phyloP scores from a whole-genome alignment of 2,888 invertebrate species.

The Agonopterix arenella region DNA sequence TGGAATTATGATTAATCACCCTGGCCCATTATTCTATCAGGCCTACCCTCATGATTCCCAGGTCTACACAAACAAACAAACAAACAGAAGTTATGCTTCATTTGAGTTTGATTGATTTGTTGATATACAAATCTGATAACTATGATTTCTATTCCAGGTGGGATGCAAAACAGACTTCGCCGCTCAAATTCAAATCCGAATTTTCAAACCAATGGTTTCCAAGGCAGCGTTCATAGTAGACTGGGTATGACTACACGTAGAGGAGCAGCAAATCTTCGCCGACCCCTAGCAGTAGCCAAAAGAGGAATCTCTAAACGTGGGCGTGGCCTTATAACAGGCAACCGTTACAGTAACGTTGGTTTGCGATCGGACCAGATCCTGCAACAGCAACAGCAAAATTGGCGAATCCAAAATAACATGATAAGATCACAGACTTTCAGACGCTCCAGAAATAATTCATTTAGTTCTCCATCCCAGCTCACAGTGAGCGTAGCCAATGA shows the following conservation, averaged over 20 bases:
- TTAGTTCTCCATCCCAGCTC: conserved; percentile 51
- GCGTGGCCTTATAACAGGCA: conserved; percentile 49
- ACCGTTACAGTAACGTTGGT: conserved; percentile 54
- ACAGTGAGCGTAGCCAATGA: conserved; percentile 70
- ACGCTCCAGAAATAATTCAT: conserved; percentile 55
- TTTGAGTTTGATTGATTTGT: not conserved
- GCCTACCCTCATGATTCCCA: too few relatives aligned
- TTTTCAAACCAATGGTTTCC: conserved; percentile 26
- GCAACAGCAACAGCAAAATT: conserved; percentile 48
- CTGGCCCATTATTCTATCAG: too few relatives aligned
- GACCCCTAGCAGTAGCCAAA: conserved; percentile 57
- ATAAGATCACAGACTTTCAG: conserved; percentile 68
- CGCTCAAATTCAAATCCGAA: conserved; percentile 47
- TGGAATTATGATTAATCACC: too few relatives aligned
- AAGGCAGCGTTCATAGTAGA: conserved; percentile 50
- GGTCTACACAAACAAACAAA: too few relatives aligned
- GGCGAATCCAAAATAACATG: conserved; percentile 40
- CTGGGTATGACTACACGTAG: conserved; percentile 52
- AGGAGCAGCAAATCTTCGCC: conserved; percentile 36
- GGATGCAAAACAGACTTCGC: conserved; percentile 39
- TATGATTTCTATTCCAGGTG: conserved; percentile 30
- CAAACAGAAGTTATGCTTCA: too few relatives aligned
- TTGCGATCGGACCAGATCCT: conserved; percentile 68
- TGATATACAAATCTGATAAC: not conserved
- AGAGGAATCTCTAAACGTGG: conserved; percentile 65